Base-by-base conservation (phyloP, 2,888 invertebrate genomes). In the Drosophila recens region DNA sequence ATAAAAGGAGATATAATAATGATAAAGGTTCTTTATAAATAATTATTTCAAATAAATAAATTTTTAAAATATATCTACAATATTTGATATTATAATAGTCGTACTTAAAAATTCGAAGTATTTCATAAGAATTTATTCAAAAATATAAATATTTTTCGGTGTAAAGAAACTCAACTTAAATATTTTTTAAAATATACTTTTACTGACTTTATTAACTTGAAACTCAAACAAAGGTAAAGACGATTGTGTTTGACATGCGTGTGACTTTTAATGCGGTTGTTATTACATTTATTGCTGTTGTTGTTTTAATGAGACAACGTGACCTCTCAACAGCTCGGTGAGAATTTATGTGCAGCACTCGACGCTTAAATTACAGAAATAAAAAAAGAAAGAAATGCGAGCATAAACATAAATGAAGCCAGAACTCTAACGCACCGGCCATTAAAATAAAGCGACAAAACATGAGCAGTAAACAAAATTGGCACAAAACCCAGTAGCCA, bases 401-500 rank as follows among this genome's bases (percentile, higher is more conserved):
- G 27, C 75, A 81, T 81, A 84, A 84, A 87, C 82, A 84, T 81
- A 73, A 87, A 87, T 75, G 53, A 61, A 67, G 52, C 42, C 42
- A 49, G 40, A 70, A 87, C 45, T 80, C 77, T 71, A 87, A 73
- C 72, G 65, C 79, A 53, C 40, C 58, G 8, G 20, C 82, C 82
- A 79, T 89, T 88, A 88, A 87, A 87, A 88, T 85, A 75, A 89
- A 86, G 85, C 85, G 82, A 79, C 86, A 88, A 89, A 89, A 87
- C 90, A 89, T 85, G 89, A 81, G 89, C 74, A 54, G 84, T 79
- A 89, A 85, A 85, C 90, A 67, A 79, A 89, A 82, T 67, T 72
- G 67, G 62, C 56, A 54, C 46, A 56, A 48, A 74, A 45, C 52
- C 46, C 48, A 38, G 48, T 48, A 52, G 62, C 56, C 82, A 59